These are phyloP conservation scores for Phengaris alcon DNA, from an alignment of 2,888 invertebrate species.

Conservation along the genomic window DNA sequence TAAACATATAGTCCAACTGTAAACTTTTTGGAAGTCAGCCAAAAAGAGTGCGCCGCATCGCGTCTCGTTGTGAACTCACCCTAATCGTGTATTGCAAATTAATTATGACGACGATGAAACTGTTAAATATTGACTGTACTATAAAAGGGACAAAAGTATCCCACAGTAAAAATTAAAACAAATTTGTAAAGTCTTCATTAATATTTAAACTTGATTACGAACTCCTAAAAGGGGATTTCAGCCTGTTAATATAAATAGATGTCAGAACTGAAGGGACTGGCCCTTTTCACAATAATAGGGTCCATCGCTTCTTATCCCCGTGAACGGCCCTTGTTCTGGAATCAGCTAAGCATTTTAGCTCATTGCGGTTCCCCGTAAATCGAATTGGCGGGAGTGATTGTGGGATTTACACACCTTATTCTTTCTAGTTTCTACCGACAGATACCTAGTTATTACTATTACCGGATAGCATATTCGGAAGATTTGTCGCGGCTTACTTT, in stretches of 20 bases:
- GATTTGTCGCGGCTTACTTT: too few relatives aligned
- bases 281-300: constrained; percentile 6
- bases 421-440: neutral
- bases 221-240: neutral
- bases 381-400: neutral
- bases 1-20: too few relatives aligned
- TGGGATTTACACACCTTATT: neutral
- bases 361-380: constrained; percentile 4
- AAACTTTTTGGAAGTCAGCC: too few relatives aligned
- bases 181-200: neutral
- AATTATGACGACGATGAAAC: too few relatives aligned
- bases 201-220: neutral
- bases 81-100: too few relatives aligned
- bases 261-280: neutral
- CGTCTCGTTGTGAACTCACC: too few relatives aligned
- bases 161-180: neutral
- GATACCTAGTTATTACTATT: too few relatives aligned
- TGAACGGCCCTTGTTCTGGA: neutral
- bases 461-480: too few relatives aligned
- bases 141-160: neutral
- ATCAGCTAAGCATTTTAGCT: constrained; percentile 4
- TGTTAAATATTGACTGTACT: neutral
- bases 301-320: neutral
- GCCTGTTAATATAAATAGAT: neutral
- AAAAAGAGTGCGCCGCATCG: too few relatives aligned